Evolutionary conservation across 2,113 vertebrate genomes (phyloP), one percentile per base, ranked within the genome.

Genomic region (Paradisaea rubra): DNA sequence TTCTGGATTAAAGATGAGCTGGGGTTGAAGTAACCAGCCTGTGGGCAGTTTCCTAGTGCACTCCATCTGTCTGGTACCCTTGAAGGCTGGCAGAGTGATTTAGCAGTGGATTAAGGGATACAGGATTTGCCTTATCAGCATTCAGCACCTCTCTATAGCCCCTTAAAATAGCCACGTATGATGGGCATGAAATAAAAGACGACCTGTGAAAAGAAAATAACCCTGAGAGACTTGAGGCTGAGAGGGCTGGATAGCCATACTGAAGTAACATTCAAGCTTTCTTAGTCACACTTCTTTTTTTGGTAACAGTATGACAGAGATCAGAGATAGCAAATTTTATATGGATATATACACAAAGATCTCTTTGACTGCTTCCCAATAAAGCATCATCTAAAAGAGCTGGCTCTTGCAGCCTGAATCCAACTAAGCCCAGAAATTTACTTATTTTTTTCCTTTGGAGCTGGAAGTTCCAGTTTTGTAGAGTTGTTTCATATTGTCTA

Each of bases 1-100:
- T 94, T 95, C 84, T 94, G 95, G 96, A 97, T 97, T 98, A 88
- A 96, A 95, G 95, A 98, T 96, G 96, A 97, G 89, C 93, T 94
- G 93, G 89, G 73, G 86, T 73, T 97, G 96, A 96, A 93, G 95
- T 96, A 96, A 87, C 92, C 88, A 95, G 91, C 87, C 94, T 93
- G 66, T 96, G 89, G 91, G 86, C 91, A 95, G 84, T 77, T 96
- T 96, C 61, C 83, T 91, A 79, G 82, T 73, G 71, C 78, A 91
- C 70, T 93, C 81, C 57, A 96, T 97, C 94, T 95, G 93, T 86
- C 88, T 91, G 77, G 94, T 91, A 79, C 90, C 59, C 94, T 95
- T 91, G 92, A 92, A 95, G 71, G 63, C 93, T 96, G 96, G 88
- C 92, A 94, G 70, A 76, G 68, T 93, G 86, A 91, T 95, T 96